phyloP scores from a whole-genome alignment of 2,888 invertebrate genomes.

The Perithous albicinctus region DNA sequence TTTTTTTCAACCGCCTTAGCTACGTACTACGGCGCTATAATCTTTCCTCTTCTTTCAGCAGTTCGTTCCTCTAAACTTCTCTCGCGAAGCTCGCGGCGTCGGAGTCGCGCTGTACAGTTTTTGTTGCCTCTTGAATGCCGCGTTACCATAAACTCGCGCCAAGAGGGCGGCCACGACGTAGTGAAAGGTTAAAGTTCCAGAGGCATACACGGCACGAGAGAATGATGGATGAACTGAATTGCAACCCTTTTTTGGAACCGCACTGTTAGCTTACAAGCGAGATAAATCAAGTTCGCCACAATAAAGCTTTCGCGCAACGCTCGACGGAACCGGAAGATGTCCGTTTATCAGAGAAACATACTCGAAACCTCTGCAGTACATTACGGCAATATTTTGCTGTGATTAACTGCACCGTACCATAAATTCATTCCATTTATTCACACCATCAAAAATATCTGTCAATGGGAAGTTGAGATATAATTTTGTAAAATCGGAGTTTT shows the following conservation, averaged over 20 bases:
- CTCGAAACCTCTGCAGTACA: conserved; percentile 48
- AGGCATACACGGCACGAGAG: conserved; percentile 31
- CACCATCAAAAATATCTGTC: too few species aligned
- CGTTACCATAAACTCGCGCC: conserved; percentile 51
- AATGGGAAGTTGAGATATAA: too few species aligned
- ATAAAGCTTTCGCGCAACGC: conserved; percentile 56
- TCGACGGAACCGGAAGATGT: conserved; percentile 61
- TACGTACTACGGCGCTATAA: conserved; percentile 18
- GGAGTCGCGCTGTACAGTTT: conserved; percentile 49
- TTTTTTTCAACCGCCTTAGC: conserved; percentile 8
- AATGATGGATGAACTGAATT: conserved; percentile 45
- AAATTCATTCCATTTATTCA: neutral
- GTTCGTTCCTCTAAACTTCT: conserved; percentile 39
- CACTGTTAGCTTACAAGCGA: conserved; percentile 41
- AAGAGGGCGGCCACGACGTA: conserved; percentile 21
- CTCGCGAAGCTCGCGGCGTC: conserved; percentile 31
- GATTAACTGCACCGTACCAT: neutral
- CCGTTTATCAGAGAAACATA: conserved; percentile 63
- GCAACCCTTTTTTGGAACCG: conserved; percentile 58
- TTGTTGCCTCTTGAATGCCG: conserved; percentile 50
- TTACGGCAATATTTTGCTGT: conserved; percentile 27
- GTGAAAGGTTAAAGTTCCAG: conserved; percentile 57
- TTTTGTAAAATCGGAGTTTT: too few species aligned
- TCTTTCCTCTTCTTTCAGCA: conserved; percentile 49
- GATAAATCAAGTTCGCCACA: conserved; percentile 65